A percentile compares a stretch with the other conserved stretches of the same genome.
phyloP scores from a whole-genome alignment of 2,113 vertebrate species.

The Anseranas semipalmata region DNA sequence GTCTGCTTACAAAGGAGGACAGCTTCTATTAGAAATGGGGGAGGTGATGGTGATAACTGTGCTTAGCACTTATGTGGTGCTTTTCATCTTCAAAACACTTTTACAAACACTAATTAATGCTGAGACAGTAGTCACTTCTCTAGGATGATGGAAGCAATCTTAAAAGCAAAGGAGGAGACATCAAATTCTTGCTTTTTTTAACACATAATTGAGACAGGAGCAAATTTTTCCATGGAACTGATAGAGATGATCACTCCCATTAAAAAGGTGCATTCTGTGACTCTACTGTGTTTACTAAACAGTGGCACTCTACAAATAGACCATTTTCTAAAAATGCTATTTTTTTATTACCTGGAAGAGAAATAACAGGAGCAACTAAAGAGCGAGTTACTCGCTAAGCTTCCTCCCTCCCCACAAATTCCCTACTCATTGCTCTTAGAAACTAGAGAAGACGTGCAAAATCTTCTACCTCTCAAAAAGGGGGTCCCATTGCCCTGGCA shows the following conservation, averaged over 20 bases:
- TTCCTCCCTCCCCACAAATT: background rate
- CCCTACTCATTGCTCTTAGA: background rate
- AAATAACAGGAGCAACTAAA: background rate
- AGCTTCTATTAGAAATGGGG: background rate
- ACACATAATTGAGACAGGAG: slow-evolving; percentile 18
- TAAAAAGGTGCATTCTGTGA: background rate
- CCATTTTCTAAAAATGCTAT: background rate
- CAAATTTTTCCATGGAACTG: background rate
- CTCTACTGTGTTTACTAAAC: background rate
- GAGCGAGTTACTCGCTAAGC: background rate
- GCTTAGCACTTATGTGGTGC: slow-evolving; percentile 12
- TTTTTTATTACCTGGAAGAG: background rate
- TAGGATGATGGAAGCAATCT: slow-evolving; percentile 28
- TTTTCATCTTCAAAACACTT: slow-evolving; percentile 64
- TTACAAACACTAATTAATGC: slow-evolving; percentile 63
- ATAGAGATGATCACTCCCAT: background rate
- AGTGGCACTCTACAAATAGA: background rate
- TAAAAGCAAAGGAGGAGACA: slow-evolving; percentile 33
- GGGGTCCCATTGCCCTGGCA: slow-evolving; percentile 88
- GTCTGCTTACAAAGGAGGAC: slow-evolving; percentile 31
- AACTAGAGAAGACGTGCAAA: background rate
- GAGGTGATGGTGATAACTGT: slow-evolving; percentile 24
- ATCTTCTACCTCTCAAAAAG: slow-evolving; percentile 82
- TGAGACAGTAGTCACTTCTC: slow-evolving; percentile 50
- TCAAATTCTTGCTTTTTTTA: background rate